Conservation (phyloP, 2,888 invertebrate genomes). For the Mayetiola destructor region DNA sequence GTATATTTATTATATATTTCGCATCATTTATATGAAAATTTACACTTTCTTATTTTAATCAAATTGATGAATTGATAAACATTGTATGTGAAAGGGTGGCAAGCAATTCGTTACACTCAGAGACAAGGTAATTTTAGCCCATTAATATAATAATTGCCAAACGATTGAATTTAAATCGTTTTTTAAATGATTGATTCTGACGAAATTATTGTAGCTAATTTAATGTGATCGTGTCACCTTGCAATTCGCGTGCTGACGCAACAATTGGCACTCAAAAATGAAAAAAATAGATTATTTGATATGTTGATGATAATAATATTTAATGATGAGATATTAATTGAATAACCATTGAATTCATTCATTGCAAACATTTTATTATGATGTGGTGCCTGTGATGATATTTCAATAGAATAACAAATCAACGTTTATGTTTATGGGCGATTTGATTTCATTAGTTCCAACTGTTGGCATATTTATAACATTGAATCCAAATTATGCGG, state of each 20-base stretch:
- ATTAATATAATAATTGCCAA: background rate
- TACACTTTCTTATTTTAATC: background rate
- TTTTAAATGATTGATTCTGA: no score
- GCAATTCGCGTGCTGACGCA: no score
- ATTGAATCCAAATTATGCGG: conserved; percentile 95
- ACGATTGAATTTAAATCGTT: background rate
- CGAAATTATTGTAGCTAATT: no score
- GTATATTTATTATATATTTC: conserved; percentile 30
- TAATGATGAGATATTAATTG: no score
- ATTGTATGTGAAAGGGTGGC: conserved; percentile 11
- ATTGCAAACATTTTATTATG: background rate
- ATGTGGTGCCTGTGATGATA: no score
- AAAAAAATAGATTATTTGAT: no score
- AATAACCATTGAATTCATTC: background rate
- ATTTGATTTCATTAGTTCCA: conserved; percentile 56
- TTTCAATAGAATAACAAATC: conserved; percentile 45
- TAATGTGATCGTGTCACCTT: no score
- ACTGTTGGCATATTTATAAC: conserved; percentile 90
- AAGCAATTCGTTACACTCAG: conserved; percentile 1
- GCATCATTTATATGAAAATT: background rate
- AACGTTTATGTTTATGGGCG: conserved; percentile 75
- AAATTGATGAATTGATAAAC: background rate
- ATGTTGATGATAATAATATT: no score
- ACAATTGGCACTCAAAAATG: no score
- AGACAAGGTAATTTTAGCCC: conserved; percentile 10